phyloP scores from a whole-genome alignment of 2,113 vertebrate genomes.

The Todiramphus chloris region DNA sequence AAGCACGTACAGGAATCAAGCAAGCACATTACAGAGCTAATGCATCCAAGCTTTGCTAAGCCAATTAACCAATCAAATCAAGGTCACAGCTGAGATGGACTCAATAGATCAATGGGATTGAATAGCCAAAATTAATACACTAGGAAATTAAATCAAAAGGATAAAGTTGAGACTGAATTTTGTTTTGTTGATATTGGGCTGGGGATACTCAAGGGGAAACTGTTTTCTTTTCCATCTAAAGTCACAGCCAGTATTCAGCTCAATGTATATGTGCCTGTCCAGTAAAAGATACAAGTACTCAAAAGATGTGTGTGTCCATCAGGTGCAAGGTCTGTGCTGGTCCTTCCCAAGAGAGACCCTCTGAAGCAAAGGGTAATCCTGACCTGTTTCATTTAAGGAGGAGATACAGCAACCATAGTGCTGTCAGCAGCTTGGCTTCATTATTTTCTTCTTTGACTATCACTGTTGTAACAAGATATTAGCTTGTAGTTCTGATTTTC shows the following conservation, averaged over 20 bases:
- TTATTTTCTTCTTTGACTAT: slow-evolving; percentile 10
- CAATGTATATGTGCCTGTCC: not conserved
- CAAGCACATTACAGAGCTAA: not conserved
- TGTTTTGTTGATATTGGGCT: not conserved
- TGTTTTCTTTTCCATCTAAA: not conserved
- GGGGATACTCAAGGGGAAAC: not conserved
- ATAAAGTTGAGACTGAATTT: not conserved
- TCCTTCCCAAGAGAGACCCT: not conserved
- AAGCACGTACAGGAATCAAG: not conserved
- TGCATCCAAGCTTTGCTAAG: slow-evolving; percentile 13
- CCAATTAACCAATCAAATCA: slow-evolving; percentile 47
- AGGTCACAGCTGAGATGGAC: slow-evolving; percentile 27
- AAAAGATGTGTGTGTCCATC: not conserved
- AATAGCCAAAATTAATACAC: slow-evolving; percentile 33
- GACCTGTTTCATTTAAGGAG: not conserved
- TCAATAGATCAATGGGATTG: slow-evolving; percentile 25
- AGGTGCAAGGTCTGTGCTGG: not conserved
- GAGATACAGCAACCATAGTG: not conserved
- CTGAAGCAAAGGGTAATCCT: not conserved
- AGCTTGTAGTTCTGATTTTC: slow-evolving; percentile 27
- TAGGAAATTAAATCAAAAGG: slow-evolving; percentile 41
- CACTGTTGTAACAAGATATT: not conserved
- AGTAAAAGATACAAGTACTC: not conserved
- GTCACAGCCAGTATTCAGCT: not conserved
- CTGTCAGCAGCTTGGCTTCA: not conserved